These are phyloP conservation scores for Philotrypesis tridentata DNA, from an alignment of 1,140 invertebrate genomes.

Conservation along the genomic window DNA sequence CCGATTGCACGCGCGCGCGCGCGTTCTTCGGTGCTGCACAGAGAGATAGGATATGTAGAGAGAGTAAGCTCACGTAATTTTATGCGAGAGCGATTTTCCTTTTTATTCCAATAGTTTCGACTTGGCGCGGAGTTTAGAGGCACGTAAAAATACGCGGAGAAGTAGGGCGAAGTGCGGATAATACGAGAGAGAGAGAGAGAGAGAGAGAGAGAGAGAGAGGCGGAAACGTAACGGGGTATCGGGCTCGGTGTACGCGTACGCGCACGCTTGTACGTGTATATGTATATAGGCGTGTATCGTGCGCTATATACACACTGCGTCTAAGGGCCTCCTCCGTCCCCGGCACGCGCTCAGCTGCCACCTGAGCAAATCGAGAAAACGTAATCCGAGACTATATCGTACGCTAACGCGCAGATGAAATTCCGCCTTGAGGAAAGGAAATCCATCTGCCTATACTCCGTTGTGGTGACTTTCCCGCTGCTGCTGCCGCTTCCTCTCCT, in stretches of 20 bases:
- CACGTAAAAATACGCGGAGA: background rate
- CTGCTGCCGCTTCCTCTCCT: background rate
- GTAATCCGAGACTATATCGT: slow-evolving; percentile 21
- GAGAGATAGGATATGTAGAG: too few relatives aligned
- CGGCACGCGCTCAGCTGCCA: slow-evolving; percentile 2
- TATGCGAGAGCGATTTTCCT: too few relatives aligned
- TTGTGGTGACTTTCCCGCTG: background rate
- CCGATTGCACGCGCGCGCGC: background rate
- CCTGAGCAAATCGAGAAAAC: slow-evolving; percentile 24
- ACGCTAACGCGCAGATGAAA: background rate
- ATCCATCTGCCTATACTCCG: background rate
- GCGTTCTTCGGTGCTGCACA: too few relatives aligned
- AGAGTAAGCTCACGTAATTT: background rate
- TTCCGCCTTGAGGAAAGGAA: background rate
- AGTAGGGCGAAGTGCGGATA: background rate
- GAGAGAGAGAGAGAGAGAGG: too few relatives aligned
- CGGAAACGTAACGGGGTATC: slow-evolving; percentile 24
- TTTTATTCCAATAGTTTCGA: too few relatives aligned
- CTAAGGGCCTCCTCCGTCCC: background rate
- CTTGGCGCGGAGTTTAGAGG: too few relatives aligned
- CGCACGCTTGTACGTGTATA: background rate
- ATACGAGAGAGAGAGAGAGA: too few relatives aligned
- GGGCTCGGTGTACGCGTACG: background rate
- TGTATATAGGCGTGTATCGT: too few relatives aligned
- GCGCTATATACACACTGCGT: background rate